phyloP scores from a whole-genome alignment of 2,888 invertebrate species.

The Notocelia uddmanniana region DNA sequence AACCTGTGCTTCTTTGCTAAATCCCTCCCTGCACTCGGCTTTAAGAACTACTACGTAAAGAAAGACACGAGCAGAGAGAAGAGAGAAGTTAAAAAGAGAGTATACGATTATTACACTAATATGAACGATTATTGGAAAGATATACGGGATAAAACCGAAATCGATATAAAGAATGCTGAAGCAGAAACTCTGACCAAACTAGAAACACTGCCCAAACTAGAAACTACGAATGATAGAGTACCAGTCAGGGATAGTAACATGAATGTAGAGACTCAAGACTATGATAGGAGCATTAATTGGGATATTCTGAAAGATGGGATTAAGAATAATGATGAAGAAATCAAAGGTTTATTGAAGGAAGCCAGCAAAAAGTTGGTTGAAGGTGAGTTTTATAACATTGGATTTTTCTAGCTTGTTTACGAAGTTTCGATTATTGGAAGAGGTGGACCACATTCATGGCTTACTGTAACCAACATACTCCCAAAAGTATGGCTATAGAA shows the following conservation, averaged over 20 bases:
- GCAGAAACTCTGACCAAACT: not conserved
- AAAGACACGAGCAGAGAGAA: conserved; percentile 54
- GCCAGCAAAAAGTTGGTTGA: conserved; percentile 45
- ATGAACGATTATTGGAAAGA: conserved; percentile 58
- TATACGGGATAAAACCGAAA: conserved; percentile 51
- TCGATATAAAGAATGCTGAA: conserved; percentile 58
- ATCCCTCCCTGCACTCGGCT: conserved; percentile 88
- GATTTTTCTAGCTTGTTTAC: too few species aligned
- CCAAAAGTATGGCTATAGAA: too few species aligned
- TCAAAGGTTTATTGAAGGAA: conserved; percentile 55
- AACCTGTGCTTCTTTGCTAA: conserved; percentile 91
- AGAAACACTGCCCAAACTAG: not conserved
- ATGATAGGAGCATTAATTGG: conserved; percentile 49
- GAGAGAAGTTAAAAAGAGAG: conserved; percentile 50
- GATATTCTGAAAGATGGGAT: conserved; percentile 52
- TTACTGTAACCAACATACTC: too few species aligned
- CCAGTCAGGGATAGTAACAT: conserved; percentile 12
- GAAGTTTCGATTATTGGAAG: too few species aligned
- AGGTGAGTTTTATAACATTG: conserved; percentile 28
- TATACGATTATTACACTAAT: conserved; percentile 52
- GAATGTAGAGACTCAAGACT: not conserved
- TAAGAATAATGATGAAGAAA: conserved; percentile 49
- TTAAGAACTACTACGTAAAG: conserved; percentile 86
- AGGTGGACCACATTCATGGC: too few species aligned
- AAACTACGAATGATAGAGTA: not conserved